These are phyloP conservation scores for Cathartes aura DNA, from an alignment of 2,113 vertebrate species.

Conservation along the genomic window DNA sequence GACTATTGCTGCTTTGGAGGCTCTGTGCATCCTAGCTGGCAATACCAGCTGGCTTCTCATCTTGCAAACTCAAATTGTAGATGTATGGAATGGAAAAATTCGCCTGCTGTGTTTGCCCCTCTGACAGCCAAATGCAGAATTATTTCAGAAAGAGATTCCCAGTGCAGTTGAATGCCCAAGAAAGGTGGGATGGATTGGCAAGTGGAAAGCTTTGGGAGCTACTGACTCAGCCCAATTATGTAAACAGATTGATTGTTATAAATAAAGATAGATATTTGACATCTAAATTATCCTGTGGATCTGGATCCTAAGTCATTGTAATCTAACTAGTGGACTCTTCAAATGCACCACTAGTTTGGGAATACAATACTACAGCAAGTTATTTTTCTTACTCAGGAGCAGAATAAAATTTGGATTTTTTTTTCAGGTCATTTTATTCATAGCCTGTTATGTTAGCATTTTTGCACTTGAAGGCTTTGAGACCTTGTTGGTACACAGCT, in stretches of 20 bases:
- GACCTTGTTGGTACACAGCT: background rate
- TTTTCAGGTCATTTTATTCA: background rate
- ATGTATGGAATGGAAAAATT: background rate
- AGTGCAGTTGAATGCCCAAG: background rate
- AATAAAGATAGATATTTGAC: background rate
- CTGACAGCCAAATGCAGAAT: background rate
- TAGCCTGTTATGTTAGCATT: background rate
- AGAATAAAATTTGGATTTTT: background rate
- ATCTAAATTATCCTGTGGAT: background rate
- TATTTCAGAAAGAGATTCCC: background rate
- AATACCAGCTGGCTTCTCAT: background rate
- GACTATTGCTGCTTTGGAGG: background rate
- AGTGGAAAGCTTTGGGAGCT: background rate
- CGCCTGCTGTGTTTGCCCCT: background rate
- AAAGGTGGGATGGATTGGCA: background rate
- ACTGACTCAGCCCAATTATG: background rate
- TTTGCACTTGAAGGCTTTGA: background rate
- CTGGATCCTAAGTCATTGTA: background rate
- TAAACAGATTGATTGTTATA: background rate
- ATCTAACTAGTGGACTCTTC: background rate
- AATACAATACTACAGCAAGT: background rate
- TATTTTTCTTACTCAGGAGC: background rate
- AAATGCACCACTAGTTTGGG: background rate
- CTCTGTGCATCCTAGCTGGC: background rate
- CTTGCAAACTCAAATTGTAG: background rate